A percentile compares a stretch with the other conserved stretches of the same genome.
phyloP scores from a whole-genome alignment of 2,888 invertebrate species.

The Cephus runcator region DNA sequence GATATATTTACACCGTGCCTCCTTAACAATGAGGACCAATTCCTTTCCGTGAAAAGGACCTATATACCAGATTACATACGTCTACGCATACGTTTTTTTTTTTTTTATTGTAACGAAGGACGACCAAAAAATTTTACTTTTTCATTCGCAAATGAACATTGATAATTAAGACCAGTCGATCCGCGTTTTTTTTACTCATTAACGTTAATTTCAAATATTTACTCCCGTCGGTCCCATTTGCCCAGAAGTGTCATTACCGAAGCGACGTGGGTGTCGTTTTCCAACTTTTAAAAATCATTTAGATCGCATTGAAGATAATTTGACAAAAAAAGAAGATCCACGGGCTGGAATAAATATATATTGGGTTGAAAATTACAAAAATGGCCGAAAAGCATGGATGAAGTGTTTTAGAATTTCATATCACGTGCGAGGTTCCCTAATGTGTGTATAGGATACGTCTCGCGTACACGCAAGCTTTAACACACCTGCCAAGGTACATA shows the following conservation, averaged over 20 bases:
- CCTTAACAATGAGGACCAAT: not conserved
- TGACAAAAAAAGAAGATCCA: not conserved
- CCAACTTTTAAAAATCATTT: not conserved
- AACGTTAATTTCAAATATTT: not conserved
- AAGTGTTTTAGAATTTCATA: not conserved
- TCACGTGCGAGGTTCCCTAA: not conserved
- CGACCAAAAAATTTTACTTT: not conserved
- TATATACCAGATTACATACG: not conserved
- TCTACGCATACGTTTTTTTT: not conserved
- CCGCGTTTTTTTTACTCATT: not conserved
- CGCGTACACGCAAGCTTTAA: not conserved
- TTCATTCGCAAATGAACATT: not conserved
- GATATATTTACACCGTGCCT: not conserved
- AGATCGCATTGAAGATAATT: not conserved
- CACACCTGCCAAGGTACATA: not conserved
- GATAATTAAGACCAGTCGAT: not conserved
- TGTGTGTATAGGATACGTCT: not conserved
- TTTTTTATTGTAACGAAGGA: not conserved
- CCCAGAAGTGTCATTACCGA: not conserved
- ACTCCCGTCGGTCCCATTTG: not conserved
- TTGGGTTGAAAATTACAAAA: not conserved
- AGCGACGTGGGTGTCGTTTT: slow-evolving; percentile 4
- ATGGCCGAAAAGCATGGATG: not conserved
- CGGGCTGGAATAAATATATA: no score
- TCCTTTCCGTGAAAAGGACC: not conserved